Base-by-base conservation (phyloP, 2,113 vertebrate species). In the Nothobranchius furzeri region DNA sequence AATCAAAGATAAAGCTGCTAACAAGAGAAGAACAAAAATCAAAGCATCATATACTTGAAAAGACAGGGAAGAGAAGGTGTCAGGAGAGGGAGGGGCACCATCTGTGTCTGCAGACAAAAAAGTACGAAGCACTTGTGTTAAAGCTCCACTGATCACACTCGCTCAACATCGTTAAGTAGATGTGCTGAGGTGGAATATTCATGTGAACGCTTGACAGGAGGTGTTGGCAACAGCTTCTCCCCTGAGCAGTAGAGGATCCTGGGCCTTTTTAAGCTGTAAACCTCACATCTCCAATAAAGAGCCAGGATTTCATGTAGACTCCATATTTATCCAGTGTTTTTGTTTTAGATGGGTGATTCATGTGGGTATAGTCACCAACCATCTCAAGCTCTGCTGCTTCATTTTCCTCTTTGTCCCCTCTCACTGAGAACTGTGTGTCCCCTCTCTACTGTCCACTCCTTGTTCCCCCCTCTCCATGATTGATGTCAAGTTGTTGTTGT, bases 101-200 rank as follows among this genome's bases (percentile, higher is more conserved):
- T 86, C 79, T 87, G 85, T 80, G 64, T 70, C 57, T 52, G 50
- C 25, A 40, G 54, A 64, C 24, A 49, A 61, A 78, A 55, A 17
- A 64, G 50, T 55, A 60, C 65, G 75, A 45, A 81, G 65, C 72
- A 46, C 73, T 74, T 54, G 59, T 71, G 50, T 75, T 75, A 49
- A 57, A 82, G 55, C 75, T 75, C 15, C 1, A 62, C 62, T 45
- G 70, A 69, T 87, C 60, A 61, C 70, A 72, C 79, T 49, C 59
- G 63, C 45, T 70, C 76, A 51, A 79, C 64, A 76, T 86, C 75
- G 59, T 56, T 42, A n/a, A 45, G 73, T 8, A 12, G 64, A 55
- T 76, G 67, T 76, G 64, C 79, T 79, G 82, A 85, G 69, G 78
- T 75, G 51, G 72, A 79, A 73, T 82, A 69, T 79, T 87, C 59